Evolutionary conservation across 2,113 vertebrate species (phyloP).

Genomic region (Barnardius zonarius): DNA sequence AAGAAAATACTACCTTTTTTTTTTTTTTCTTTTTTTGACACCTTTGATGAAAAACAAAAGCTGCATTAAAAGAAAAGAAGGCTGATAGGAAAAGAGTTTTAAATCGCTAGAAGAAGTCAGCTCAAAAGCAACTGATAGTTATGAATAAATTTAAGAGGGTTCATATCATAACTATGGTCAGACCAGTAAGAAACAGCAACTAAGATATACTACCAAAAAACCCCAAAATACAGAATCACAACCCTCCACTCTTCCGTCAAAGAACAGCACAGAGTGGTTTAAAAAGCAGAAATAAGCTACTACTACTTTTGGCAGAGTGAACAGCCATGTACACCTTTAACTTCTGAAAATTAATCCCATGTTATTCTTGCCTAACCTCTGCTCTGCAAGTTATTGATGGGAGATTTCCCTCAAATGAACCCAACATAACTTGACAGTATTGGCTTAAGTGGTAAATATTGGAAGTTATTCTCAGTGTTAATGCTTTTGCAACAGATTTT

Average conservation of each 20-base stretch:
- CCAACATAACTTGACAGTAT: neutral
- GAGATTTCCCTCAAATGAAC: neutral
- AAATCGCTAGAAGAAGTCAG: neutral
- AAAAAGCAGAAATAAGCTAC: neutral
- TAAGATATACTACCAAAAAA: neutral
- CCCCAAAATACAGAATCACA: neutral
- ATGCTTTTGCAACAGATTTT: neutral
- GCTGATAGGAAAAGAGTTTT: neutral
- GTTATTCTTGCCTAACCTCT: neutral
- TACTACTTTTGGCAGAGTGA: neutral
- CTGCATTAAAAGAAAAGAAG: neutral
- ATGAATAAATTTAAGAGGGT: neutral
- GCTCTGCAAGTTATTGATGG: neutral
- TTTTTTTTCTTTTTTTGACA: neutral
- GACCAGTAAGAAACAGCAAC: neutral
- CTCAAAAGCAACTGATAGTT: conserved; percentile 7
- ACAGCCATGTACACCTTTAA: neutral
- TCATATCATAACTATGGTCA: neutral
- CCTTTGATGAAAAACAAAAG: neutral
- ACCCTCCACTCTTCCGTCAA: neutral
- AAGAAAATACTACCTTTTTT: neutral
- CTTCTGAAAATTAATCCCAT: neutral
- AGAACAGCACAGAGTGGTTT: neutral
- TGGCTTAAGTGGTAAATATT: neutral
- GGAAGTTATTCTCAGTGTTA: neutral